Conservation (phyloP, 2,113 vertebrate genomes). For the Colaptes auratus region DNA sequence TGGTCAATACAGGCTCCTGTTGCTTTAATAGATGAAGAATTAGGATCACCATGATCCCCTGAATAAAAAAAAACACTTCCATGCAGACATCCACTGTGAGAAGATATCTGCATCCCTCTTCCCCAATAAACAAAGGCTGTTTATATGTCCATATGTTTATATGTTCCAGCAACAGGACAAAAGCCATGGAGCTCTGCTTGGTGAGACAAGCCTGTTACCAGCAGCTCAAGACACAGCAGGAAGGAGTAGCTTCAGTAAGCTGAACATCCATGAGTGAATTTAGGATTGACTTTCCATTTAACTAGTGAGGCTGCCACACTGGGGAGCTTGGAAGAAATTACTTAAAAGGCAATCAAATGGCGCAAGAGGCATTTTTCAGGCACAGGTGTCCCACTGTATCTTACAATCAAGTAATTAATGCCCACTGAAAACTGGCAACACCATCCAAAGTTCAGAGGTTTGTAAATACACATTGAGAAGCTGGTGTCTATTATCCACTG, state of each 20-base stretch:
- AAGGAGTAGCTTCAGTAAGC: not conserved
- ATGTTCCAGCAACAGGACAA: fast-evolving
- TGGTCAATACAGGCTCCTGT: not conserved
- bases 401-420: not conserved
- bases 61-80: not conserved
- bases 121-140: not conserved
- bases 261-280: not conserved
- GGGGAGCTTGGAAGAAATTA: not conserved
- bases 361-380: not conserved
- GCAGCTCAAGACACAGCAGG: not conserved
- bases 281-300: not conserved
- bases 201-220: not conserved
- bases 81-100: not conserved
- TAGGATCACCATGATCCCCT: not conserved
- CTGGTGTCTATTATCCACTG: not conserved
- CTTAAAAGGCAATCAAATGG: not conserved
- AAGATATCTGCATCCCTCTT: not conserved
- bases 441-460: not conserved
- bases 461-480: not conserved
- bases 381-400: not conserved
- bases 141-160: not conserved
- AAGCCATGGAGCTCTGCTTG: not conserved
- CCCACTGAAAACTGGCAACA: not conserved
- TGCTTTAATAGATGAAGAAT: not conserved
- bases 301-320: not conserved